phyloP scores from a whole-genome alignment of 2,797 vertebrate species.

The Oreochromis mossambicus region DNA sequence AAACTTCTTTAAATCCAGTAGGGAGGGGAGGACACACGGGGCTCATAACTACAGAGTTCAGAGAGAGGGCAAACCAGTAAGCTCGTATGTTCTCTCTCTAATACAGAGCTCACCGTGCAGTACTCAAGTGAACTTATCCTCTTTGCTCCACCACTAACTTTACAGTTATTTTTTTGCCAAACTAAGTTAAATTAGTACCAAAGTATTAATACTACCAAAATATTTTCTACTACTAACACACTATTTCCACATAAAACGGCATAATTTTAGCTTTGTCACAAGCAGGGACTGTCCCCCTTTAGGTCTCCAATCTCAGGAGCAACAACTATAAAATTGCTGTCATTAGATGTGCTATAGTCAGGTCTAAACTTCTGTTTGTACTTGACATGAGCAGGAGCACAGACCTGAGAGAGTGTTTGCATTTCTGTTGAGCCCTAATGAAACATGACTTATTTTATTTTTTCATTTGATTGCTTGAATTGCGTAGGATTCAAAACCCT shows the following conservation, averaged over 20 bases:
- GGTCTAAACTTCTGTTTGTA: background rate
- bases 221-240: background rate
- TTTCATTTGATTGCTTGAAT: background rate
- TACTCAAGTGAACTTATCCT: slow-evolving; percentile 4
- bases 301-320: background rate
- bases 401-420: background rate
- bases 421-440: background rate
- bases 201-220: background rate
- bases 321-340: background rate
- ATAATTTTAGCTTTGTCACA: background rate
- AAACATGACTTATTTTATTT: background rate
- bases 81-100: background rate
- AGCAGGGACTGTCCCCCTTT: background rate
- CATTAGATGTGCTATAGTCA: background rate
- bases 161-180: background rate
- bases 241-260: background rate
- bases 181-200: background rate
- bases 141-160: background rate
- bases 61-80: background rate
- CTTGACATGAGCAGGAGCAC: background rate
- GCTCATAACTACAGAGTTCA: slow-evolving; percentile 5
- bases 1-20: background rate
- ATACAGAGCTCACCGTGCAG: background rate
- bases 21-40: background rate
- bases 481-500: background rate